Evolutionary conservation across 2,888 invertebrate species (phyloP), one percentile per base, ranked within the genome.

Genomic region (Nephrocerus scutellatus): DNA sequence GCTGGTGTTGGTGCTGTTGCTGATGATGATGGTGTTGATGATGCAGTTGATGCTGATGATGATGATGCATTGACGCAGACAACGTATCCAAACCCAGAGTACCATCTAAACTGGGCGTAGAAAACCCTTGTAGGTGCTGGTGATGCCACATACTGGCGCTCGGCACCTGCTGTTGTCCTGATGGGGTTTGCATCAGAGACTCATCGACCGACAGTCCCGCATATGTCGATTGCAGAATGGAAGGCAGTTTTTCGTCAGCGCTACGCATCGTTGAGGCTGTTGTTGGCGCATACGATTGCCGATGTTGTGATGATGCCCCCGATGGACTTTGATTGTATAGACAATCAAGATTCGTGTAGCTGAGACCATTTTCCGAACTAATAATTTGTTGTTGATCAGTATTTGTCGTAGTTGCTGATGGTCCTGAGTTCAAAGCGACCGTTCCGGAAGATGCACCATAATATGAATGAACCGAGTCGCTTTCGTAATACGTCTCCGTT

Each of bases 311-410:
- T 22, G 22, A 10, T 22, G 22, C 4, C 25, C 34, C 43, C 25
- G 74, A 72, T 1, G 74, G 72, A 46, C 75, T 72, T 41, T 61
- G 70, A 42, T 77, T 74, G 29, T 74, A 74, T 26, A 75, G 55
- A 56, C 87, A 88, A 66, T 91, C 90, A 54, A 91, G 70, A 63
- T 90, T 90, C 1, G 90, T 90, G 64, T 91, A 91, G 64, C 89
- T 88, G 42, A 91, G 72, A 1, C 90, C 90, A 26, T 87, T 82
- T 57, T 87, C 87, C 2, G 86, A 83, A 58, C 82, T 86, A 51
- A 89, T 87, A 30, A 88, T 86, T 10, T 80, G 76, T 4, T 77
- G 70, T 49, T 67, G 63, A 41, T 55, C 54, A 14, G 54, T 41
- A 33, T 53, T 51, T 36, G 52, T 51, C 24, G 53, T 41, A 31